A percentile compares a stretch with the other conserved stretches of the same genome.
Evolutionary conservation across 2,113 vertebrate species (phyloP).

Genomic region (Ailurus styani): DNA sequence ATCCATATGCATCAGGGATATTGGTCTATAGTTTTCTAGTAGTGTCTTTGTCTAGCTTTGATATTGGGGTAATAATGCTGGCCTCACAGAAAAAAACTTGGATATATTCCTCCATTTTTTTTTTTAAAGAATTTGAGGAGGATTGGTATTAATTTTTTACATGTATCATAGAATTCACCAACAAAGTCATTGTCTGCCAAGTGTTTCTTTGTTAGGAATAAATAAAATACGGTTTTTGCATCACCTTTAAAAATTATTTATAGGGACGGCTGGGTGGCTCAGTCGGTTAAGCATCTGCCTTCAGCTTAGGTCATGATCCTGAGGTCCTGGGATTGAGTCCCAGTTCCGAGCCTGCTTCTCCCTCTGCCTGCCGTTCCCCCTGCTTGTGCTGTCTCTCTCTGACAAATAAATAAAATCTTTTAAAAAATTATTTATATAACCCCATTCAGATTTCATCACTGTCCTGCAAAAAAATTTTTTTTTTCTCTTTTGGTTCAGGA

Average conservation of each 20-base stretch:
- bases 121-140: background rate
- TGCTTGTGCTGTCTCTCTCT: too few species aligned
- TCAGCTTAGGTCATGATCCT: too few species aligned
- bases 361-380: too few species aligned
- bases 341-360: too few species aligned
- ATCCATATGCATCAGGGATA: background rate
- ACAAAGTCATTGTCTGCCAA: background rate
- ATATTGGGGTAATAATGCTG: background rate
- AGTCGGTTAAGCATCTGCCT: too few species aligned
- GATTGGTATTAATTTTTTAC: background rate
- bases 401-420: too few species aligned
- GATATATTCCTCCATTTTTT: background rate
- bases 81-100: background rate
- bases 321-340: too few species aligned
- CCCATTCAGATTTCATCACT: background rate
- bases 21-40: background rate
- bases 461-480: background rate
- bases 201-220: background rate
- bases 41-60: background rate
- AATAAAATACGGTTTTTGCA: background rate
- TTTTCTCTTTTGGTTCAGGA: background rate
- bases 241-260: background rate
- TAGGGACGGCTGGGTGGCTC: background rate
- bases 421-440: background rate
- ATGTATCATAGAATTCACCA: background rate